Percentiles rank a stretch among this genome's conserved stretches.
These are phyloP conservation scores for Ostrea edulis DNA, from an alignment of 1,140 invertebrate species.

Conservation along the genomic window DNA sequence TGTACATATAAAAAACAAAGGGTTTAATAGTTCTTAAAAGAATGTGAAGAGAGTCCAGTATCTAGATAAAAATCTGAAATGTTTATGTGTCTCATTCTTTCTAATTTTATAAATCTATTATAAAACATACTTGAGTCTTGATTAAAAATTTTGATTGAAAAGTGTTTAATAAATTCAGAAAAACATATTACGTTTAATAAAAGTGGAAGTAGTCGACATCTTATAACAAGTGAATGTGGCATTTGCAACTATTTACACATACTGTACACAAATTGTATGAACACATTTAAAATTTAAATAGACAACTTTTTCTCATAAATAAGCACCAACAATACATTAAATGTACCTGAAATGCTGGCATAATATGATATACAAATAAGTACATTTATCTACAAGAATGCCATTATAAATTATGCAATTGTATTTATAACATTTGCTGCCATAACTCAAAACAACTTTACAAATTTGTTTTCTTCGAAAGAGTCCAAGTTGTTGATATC, in stretches of 20 bases:
- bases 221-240: not conserved
- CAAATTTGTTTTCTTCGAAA: no score
- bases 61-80: not conserved
- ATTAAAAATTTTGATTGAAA: not conserved
- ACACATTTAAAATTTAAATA: not conserved
- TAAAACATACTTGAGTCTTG: not conserved
- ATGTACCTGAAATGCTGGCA: not conserved
- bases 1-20: no score
- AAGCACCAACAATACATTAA: not conserved
- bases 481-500: not conserved
- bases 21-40: not conserved
- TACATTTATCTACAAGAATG: constrained; percentile 13
- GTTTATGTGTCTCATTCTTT: not conserved
- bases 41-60: not conserved
- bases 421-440: not conserved
- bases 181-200: not conserved
- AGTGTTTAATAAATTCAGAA: no score
- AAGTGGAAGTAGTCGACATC: not conserved
- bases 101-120: no score
- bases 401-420: constrained; percentile 35
- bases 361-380: not conserved
- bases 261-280: not conserved
- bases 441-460: not conserved
- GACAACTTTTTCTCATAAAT: constrained; percentile 13
- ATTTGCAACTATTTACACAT: not conserved